phyloP scores from a whole-genome alignment of 1,140 invertebrate species.

The Oncopeltus fasciatus region DNA sequence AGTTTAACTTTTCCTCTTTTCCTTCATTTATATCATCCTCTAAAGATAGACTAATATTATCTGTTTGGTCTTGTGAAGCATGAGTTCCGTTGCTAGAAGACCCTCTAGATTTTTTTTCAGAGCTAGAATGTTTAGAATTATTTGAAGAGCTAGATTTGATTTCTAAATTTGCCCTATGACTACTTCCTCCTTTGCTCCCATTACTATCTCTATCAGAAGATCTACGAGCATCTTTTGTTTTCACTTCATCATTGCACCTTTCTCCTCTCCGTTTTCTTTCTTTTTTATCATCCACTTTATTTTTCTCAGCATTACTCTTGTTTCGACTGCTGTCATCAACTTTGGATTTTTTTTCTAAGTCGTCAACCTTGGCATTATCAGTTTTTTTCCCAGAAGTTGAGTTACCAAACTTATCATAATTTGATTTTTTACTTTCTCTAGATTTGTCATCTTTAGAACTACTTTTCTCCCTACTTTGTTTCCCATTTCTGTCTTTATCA shows the following conservation, averaged over 20 bases:
- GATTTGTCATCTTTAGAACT: slow-evolving; percentile 10
- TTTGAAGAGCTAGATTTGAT: not conserved
- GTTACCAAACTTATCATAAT: not conserved
- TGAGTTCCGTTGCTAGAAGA: not conserved
- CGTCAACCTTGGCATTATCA: slow-evolving; percentile 8
- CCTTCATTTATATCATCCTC: too few species aligned
- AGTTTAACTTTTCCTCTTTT: not conserved
- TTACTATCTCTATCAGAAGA: slow-evolving; percentile 23
- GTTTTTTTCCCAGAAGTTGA: slow-evolving; percentile 1
- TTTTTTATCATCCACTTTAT: slow-evolving; percentile 10
- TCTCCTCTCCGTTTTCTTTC: slow-evolving; percentile 8
- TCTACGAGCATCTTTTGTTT: slow-evolving; percentile 13
- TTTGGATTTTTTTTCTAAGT: slow-evolving; percentile 8
- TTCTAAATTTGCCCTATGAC: not conserved
- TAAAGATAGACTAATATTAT: too few species aligned
- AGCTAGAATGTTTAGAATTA: not conserved
- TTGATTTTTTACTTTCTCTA: slow-evolving; percentile 2
- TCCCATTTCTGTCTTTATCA: not conserved
- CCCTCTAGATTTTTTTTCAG: not conserved
- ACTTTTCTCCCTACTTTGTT: slow-evolving; percentile 8
- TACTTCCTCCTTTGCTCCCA: slow-evolving; percentile 11
- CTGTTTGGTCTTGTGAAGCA: too few species aligned
- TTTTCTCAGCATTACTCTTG: slow-evolving; percentile 7
- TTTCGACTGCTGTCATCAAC: slow-evolving; percentile 2
- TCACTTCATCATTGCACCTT: slow-evolving; percentile 16